phyloP scores from a whole-genome alignment of 2,797 vertebrate species.

The Bovichtus diacanthus region DNA sequence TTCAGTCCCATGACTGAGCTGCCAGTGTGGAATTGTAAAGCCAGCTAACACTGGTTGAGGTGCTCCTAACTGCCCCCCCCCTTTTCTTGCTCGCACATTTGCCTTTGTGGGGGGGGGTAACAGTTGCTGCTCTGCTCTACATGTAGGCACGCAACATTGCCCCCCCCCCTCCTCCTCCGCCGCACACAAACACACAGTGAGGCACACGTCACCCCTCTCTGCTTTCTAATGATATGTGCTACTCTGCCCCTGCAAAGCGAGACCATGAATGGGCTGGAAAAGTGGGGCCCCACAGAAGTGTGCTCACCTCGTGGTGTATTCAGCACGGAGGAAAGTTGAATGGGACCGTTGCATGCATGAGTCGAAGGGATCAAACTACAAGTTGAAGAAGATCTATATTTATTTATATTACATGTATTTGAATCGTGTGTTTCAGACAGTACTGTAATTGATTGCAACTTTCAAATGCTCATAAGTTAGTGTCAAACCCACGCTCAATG shows the following conservation, averaged over 20 bases:
- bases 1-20: constrained; percentile 84
- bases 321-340: constrained; percentile 42
- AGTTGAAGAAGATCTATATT: not conserved
- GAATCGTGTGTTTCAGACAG: too few relatives aligned
- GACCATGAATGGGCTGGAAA: constrained; percentile 90
- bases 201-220: constrained; percentile 55
- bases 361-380: not conserved
- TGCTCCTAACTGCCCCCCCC: constrained; percentile 29
- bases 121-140: constrained; percentile 62
- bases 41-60: constrained; percentile 63
- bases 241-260: constrained; percentile 80
- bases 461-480: constrained; percentile 55
- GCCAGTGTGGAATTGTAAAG: constrained; percentile 67
- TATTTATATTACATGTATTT: too few relatives aligned
- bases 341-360: not conserved
- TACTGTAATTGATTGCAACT: constrained; percentile 50
- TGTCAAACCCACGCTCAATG: constrained; percentile 52
- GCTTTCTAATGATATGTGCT: constrained; percentile 73
- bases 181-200: constrained; percentile 41
- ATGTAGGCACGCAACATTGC: constrained; percentile 55
- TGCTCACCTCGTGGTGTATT: constrained; percentile 42
- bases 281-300: constrained; percentile 63
- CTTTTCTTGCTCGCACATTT: constrained; percentile 56
- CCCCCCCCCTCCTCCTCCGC: constrained; percentile 32
- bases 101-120: constrained; percentile 61